Evolutionary conservation across 2,113 vertebrate genomes (phyloP), one percentile per base, ranked within the genome.

Genomic region (Salvelinus fontinalis): DNA sequence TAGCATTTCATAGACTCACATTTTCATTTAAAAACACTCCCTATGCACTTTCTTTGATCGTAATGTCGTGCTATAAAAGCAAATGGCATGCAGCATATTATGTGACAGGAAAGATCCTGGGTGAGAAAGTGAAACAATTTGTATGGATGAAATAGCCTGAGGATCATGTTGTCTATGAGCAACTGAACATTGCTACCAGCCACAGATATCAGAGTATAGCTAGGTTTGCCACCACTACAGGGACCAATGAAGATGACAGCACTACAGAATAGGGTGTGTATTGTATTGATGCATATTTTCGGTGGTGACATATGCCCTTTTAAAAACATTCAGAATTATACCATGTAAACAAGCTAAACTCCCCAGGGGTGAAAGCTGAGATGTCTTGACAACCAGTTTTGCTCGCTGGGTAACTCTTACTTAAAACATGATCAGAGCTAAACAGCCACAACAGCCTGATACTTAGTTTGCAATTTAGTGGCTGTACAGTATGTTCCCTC

Each of bases 21-120:
- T 49, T 74, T 65, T 64, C 24, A 16, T 44, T 79, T 74, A 60
- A 65, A 62, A 49, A 54, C 51, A 54, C 24, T 29, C 68, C 62
- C 77, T 66, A 49, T 27, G 29, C 51, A 54, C 51, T 16, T 54
- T 16, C 51, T 54, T 54, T 62, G n/a, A 62, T 62, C 5, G 9
- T 62, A 62, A 62, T 62, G 59, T 9, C 8, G 18, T 62, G 59
- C 59, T 22, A 62, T 9, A 24, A 62, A 22, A 16, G 18, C 59
- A 62, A 8, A 9, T 9, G n/a, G 51, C 51, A 16, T 62, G n/a
- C 9, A 44, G 39, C 59, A 16, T 8, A 62, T 22, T 22, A 62
- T 62, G 20, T 62, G n/a, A 22, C 39, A 44, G 39, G 39, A 44
- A 44, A 11, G 39, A 44, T 44, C 9, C 8, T 44, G 39, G 9